Evolutionary conservation across 2,888 invertebrate species (phyloP).

Genomic region (Lordiphosa fenestrarum): DNA sequence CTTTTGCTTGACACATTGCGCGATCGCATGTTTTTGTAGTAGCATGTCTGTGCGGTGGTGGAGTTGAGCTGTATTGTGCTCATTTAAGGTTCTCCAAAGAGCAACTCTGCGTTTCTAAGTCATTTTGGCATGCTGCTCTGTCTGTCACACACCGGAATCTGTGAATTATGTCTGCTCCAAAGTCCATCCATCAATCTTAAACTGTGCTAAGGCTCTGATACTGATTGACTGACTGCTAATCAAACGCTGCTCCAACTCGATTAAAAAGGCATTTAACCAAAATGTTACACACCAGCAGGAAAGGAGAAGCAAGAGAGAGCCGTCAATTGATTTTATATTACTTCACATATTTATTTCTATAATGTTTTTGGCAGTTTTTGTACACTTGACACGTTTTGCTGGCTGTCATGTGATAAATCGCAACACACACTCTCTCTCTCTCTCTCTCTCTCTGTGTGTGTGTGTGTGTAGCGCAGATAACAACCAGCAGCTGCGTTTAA

Average conservation of each 20-base stretch:
- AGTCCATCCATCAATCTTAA: conserved; percentile 39
- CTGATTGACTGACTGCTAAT: conserved; percentile 46
- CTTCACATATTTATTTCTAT: conserved; percentile 9
- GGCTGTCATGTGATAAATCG: conserved; percentile 67
- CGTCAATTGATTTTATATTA: conserved; percentile 5
- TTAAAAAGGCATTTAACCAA: conserved; percentile 66
- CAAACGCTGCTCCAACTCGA: conserved; percentile 56
- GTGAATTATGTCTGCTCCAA: conserved; percentile 15
- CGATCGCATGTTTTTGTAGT: too few species aligned
- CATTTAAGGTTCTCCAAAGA: too few species aligned
- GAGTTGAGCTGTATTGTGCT: too few species aligned
- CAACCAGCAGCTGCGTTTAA: conserved; percentile 69
- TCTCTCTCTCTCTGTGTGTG: conserved; percentile 20
- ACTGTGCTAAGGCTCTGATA: conserved; percentile 1
- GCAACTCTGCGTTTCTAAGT: too few species aligned
- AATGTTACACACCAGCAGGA: conserved; percentile 13
- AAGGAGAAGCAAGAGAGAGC: not conserved
- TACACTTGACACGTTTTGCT: conserved; percentile 66
- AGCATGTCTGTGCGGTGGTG: too few species aligned
- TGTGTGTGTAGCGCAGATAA: conserved; percentile 51
- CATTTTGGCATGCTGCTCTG: not conserved
- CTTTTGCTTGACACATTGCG: too few species aligned
- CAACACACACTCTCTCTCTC: conserved; percentile 4
- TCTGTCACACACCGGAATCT: conserved; percentile 2
- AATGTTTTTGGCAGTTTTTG: conserved; percentile 18